Evolutionary conservation across 2,888 invertebrate species (phyloP), one percentile per base, ranked within the genome.

Genomic region (Eutolmus rufibarbis): DNA sequence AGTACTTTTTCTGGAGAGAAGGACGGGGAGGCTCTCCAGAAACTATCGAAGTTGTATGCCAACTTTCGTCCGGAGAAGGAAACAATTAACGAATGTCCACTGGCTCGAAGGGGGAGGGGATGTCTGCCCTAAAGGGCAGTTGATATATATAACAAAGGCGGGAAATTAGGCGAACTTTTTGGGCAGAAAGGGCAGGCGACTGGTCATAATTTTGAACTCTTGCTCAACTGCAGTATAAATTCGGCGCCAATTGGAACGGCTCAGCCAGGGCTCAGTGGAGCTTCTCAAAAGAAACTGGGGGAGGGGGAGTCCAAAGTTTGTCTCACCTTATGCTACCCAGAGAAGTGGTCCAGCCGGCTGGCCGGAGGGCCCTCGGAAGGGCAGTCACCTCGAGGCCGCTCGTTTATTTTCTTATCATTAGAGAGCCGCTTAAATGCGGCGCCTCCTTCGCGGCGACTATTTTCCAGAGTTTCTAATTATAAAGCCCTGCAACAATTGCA

Each of bases 81-180:
- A 88, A 88, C 88, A 88, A 88, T 88, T 88, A 88, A 88, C 88
- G 87, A 85, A 74, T 85, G 85, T 74, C 74, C 85, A 43, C 9
- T 85, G 74, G 40, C 14, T 37, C 5, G 40, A 74, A 23, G 14
- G 57, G 12, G 37, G 37, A 1, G n/a, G 37, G 28, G 23, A 51
- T n/a, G 37, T 14, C 43, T 46, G 16, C 16, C 81, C 46, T 4
- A 46, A 81, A 51, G 31, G 66, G 23, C 23, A 23, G 28, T 28
- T 66, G 66, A 66, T 66, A 66, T 66, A 66, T 66, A 66, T 66
- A 66, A 66, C 66, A 66, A 66, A 66, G 66, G 66, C 66, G 66
- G 66, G 43, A 23, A 84, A 79, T 79, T 23, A 46, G 79, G 23
- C 28, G 46, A 51, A 46, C 79, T 79, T 51, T 40, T 28, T 66